These are phyloP conservation scores for Thalassoma bifasciatum DNA, from an alignment of 2,113 vertebrate species.

Conservation along the genomic window DNA sequence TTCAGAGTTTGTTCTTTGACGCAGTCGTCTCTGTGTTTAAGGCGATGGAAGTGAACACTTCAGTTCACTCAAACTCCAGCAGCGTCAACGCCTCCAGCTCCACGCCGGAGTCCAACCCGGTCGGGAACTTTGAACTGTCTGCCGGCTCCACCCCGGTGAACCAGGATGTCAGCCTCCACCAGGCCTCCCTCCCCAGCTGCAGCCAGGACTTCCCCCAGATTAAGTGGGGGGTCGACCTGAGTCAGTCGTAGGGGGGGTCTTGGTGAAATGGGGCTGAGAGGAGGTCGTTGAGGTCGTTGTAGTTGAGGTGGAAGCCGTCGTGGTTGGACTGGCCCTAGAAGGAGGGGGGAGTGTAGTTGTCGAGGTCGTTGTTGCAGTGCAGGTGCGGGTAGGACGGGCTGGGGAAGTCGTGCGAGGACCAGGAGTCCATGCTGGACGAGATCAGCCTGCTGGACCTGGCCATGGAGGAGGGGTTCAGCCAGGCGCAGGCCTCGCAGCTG, in stretches of 20 bases:
- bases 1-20: conserved; percentile 11
- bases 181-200: conserved; percentile 93
- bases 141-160: conserved; percentile 86
- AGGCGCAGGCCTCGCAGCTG: conserved; percentile 93
- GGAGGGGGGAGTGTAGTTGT: no score
- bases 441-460: conserved; percentile 97
- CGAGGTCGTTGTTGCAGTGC: conserved; percentile 92
- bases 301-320: no score
- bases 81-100: conserved; percentile 77
- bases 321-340: no score
- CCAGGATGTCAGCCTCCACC: conserved; percentile 97
- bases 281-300: no score
- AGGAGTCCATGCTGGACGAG: conserved; percentile 97
- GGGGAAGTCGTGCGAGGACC: no score
- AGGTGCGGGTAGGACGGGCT: no score
- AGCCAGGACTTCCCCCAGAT: conserved; percentile 90
- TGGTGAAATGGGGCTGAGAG: no score
- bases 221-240: conserved; percentile 83
- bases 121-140: conserved; percentile 81
- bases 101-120: conserved; percentile 61
- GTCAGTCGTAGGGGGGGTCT: no score
- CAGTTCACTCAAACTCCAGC: conserved; percentile 76
- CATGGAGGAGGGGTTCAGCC: conserved; percentile 97
- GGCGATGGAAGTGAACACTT: conserved; percentile 94
- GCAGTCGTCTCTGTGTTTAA: conserved; percentile 63